A percentile compares a stretch with the other conserved stretches of the same genome.
Evolutionary conservation across 2,888 invertebrate species (phyloP).

Genomic region (Andrena camellia): DNA sequence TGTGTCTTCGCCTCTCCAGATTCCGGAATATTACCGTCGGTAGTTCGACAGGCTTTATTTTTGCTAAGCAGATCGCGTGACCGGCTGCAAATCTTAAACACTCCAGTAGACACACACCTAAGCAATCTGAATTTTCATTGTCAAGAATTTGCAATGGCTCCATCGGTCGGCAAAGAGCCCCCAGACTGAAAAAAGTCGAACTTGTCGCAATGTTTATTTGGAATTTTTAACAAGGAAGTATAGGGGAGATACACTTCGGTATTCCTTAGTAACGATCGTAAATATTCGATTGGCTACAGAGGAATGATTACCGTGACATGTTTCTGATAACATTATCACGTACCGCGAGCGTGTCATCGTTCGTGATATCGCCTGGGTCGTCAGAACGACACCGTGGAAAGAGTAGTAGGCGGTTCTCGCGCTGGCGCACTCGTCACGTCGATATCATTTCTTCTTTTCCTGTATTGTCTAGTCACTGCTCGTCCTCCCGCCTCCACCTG

Average conservation of each 20-base stretch:
- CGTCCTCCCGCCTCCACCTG: constrained; percentile 71
- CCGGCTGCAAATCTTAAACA: constrained; percentile 40
- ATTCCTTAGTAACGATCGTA: not conserved
- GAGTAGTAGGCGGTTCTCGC: constrained; percentile 76
- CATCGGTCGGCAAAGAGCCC: no score
- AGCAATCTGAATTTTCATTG: constrained; percentile 14
- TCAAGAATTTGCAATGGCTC: constrained; percentile 12
- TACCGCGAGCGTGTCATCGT: constrained; percentile 48
- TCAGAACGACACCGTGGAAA: constrained; percentile 53
- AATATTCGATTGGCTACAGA: constrained; percentile 27
- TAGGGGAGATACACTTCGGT: not conserved
- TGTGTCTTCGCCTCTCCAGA: constrained; percentile 26
- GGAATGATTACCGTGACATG: not conserved
- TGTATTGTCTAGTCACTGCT: constrained; percentile 77
- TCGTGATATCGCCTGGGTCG: constrained; percentile 36
- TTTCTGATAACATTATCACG: constrained; percentile 55
- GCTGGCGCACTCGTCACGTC: constrained; percentile 75
- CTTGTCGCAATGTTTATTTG: no score
- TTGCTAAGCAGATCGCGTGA: constrained; percentile 41
- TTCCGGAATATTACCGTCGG: constrained; percentile 30
- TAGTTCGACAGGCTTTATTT: constrained; percentile 53
- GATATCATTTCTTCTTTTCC: constrained; percentile 71
- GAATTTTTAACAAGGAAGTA: not conserved
- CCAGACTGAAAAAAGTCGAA: no score
- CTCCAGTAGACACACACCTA: not conserved